Evolutionary conservation across 2,113 vertebrate species (phyloP), one percentile per base, ranked within the genome.

Genomic region (Gopherus evgoodei): DNA sequence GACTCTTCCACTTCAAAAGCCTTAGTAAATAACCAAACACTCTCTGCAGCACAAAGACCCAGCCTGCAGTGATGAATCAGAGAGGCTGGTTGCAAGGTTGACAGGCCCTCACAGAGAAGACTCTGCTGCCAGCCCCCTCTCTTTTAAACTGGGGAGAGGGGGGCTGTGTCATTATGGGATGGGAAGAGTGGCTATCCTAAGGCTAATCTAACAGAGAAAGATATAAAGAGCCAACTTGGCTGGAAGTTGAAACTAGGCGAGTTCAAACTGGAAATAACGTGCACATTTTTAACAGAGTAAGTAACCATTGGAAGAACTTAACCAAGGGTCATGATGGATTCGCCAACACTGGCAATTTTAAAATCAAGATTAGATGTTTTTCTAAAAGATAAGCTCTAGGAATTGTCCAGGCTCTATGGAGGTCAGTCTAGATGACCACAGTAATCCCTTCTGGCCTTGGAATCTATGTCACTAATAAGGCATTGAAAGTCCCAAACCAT

Each of bases 1-100:
- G 86, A 87, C 93, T 95, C 96, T 97, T 93, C 94, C 75, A 3
- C 95, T 93, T 97, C 96, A 97, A 97, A 97, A 95, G 91, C 94
- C 24, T 78, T 94, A 88, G 95, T 94, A 95, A 97, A 95, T 96
- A 95, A 96, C 97, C 96, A 95, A 97, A 95, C 93, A 81, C 87
- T 88, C 87, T 95, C 87, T 91, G 83, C 8, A 88, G 93, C 62
- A 11, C 93, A 92, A 84, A 83, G 90, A 87, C 83, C 90, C 94
- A 93, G 92, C 96, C 93, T 82, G 42, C 83, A 90, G 91, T n/a
- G 86, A 91, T 42, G 86, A 91, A 94, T 94, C 83, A 89, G 91
- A 94, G 90, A 93, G 84, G 88, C 87, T 94, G 94, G 86, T 1
- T 95, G 88, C 92, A 94, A 87, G 94, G 79, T 0, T 79, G 75